phyloP scores from a whole-genome alignment of 1,140 invertebrate species.

The Tenebrio molitor region DNA sequence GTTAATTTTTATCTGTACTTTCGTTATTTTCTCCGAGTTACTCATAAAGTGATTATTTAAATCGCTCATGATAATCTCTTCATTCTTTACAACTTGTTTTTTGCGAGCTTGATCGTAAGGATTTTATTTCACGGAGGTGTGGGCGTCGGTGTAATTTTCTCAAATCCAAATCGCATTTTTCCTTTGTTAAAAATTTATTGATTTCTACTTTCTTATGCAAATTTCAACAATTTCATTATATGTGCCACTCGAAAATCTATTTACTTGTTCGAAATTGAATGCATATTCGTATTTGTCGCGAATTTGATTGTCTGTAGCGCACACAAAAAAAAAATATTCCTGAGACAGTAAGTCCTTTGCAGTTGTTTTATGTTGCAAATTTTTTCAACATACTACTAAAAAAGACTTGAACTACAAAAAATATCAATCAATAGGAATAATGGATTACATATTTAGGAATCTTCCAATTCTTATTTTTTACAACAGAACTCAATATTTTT shows the following conservation, averaged over 20 bases:
- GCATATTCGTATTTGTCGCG: not conserved
- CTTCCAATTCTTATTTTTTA: no score
- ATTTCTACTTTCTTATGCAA: constrained; percentile 31
- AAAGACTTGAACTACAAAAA: no score
- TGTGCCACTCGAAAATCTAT: not conserved
- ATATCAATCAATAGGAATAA: no score
- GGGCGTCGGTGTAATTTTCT: no score
- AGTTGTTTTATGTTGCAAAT: no score
- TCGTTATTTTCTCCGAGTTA: not conserved
- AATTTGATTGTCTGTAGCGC: not conserved
- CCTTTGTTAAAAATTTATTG: constrained; percentile 1
- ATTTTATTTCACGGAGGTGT: no score
- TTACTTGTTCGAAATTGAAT: constrained; percentile 10
- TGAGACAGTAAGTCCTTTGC: no score
- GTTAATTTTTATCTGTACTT: constrained; percentile 1
- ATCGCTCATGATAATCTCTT: not conserved
- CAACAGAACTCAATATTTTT: no score
- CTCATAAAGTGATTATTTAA: not conserved
- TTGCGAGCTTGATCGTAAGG: no score
- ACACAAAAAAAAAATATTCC: no score
- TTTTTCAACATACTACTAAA: no score
- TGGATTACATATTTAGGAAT: no score
- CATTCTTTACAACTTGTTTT: not conserved
- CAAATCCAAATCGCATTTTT: not conserved
- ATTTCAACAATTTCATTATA: not conserved